Conservation (phyloP, 2,888 invertebrate species). For the Pharmacophagus antenor region DNA sequence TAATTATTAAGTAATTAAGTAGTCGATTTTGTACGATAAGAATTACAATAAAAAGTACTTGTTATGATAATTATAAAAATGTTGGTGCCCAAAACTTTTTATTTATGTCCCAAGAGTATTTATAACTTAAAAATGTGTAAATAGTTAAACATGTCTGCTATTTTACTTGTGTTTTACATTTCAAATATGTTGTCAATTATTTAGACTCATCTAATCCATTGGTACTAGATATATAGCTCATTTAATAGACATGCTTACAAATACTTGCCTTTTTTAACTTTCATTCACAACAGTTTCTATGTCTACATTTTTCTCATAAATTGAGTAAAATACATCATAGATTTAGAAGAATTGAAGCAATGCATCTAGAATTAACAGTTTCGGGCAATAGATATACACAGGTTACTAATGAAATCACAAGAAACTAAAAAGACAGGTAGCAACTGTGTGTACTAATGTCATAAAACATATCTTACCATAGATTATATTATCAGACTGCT, state of each 20-base stretch:
- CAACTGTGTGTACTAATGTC: constrained; percentile 7
- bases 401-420: background rate
- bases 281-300: too few relatives aligned
- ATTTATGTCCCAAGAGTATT: background rate
- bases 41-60: background rate
- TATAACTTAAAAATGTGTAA: background rate
- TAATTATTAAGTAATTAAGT: background rate
- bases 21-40: background rate
- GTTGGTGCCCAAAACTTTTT: background rate
- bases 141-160: background rate
- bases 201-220: too few relatives aligned
- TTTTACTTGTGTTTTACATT: too few relatives aligned
- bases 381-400: too few relatives aligned
- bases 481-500: constrained; percentile 25
- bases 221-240: too few relatives aligned
- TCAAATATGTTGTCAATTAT: too few relatives aligned
- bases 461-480: constrained; percentile 14
- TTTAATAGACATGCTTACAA: too few relatives aligned
- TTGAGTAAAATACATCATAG: too few relatives aligned
- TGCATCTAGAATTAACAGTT: background rate
- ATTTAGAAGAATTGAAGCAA: too few relatives aligned
- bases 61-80: background rate
- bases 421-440: constrained; percentile 17
- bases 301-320: too few relatives aligned
- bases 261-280: too few relatives aligned